These are phyloP conservation scores for Crocallis elinguaria DNA, from an alignment of 2,888 invertebrate species.

Conservation along the genomic window DNA sequence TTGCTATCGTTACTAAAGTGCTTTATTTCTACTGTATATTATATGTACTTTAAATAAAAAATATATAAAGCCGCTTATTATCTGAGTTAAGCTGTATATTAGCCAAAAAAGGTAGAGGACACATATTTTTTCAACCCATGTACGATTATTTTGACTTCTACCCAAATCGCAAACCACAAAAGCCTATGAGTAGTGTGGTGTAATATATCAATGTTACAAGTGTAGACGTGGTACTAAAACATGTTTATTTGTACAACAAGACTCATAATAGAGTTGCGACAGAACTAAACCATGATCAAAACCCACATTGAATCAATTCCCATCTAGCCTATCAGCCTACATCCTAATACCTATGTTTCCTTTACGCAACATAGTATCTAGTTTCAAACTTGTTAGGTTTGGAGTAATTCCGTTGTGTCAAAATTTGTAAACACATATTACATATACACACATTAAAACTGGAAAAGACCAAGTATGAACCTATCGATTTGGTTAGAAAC, in stretches of 20 bases:
- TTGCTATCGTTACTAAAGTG: too few species aligned
- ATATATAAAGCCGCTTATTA: too few species aligned
- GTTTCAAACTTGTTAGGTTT: constrained; percentile 8
- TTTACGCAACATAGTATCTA: constrained; percentile 15
- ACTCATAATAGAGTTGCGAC: constrained; percentile 1
- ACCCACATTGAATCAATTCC: constrained; percentile 13
- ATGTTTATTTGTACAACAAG: constrained; percentile 15
- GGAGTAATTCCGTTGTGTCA: constrained; percentile 19
- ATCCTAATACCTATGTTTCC: constrained; percentile 6
- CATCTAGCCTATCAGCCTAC: constrained; percentile 13
- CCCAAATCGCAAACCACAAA: too few species aligned
- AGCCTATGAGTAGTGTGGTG: too few species aligned
- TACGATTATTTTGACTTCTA: too few species aligned
- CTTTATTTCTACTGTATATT: too few species aligned
- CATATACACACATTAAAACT: constrained; percentile 7
- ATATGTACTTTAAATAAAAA: too few species aligned
- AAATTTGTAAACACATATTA: constrained; percentile 9
- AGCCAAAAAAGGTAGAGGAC: too few species aligned
- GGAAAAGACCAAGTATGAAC: constrained; percentile 11
- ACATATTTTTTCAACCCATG: too few species aligned
- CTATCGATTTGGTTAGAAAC: constrained; percentile 13
- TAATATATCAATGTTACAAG: too few species aligned
- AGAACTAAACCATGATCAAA: constrained; percentile 7
- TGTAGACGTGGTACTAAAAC: too few species aligned
- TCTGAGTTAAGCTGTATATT: too few species aligned